Percentiles rank a stretch among this genome's conserved stretches.
Conservation (phyloP, 2,888 invertebrate species). For the Hypena proboscidalis region DNA sequence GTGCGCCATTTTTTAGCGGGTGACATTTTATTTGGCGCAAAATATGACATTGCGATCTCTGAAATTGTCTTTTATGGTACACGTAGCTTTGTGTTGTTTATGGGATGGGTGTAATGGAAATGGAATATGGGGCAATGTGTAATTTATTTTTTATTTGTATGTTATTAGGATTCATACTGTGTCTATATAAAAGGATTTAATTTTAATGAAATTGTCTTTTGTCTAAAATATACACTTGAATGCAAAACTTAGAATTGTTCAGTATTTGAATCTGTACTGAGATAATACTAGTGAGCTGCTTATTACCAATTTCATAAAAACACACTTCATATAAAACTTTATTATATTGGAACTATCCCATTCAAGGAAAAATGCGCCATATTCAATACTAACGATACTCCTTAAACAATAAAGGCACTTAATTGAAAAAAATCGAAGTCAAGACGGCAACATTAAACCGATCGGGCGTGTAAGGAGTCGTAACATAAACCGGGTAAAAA, state of each 20-base stretch:
- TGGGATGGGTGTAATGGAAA: no score
- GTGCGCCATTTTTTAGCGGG: constrained; percentile 62
- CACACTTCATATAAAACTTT: not conserved
- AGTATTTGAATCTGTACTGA: no score
- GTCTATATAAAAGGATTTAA: no score
- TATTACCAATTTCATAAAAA: no score
- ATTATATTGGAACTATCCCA: not conserved
- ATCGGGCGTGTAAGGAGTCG: constrained; percentile 51
- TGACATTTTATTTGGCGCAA: constrained; percentile 69
- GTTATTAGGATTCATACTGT: no score
- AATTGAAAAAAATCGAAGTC: constrained; percentile 29
- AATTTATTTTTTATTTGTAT: no score
- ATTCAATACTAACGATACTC: not conserved
- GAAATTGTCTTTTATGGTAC: constrained; percentile 14
- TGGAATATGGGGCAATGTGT: no score
- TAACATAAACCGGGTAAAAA: constrained; percentile 59
- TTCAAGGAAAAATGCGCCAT: not conserved
- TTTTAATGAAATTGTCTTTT: no score
- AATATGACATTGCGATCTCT: constrained; percentile 56
- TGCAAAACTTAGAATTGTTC: no score
- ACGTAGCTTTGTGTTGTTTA: not conserved
- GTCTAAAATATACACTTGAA: no score
- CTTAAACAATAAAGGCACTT: constrained; percentile 17
- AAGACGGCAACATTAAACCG: constrained; percentile 34
- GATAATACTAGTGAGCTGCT: no score